Evolutionary conservation across 2,888 invertebrate genomes (phyloP).

Genomic region (Phrixothrix hirtus): DNA sequence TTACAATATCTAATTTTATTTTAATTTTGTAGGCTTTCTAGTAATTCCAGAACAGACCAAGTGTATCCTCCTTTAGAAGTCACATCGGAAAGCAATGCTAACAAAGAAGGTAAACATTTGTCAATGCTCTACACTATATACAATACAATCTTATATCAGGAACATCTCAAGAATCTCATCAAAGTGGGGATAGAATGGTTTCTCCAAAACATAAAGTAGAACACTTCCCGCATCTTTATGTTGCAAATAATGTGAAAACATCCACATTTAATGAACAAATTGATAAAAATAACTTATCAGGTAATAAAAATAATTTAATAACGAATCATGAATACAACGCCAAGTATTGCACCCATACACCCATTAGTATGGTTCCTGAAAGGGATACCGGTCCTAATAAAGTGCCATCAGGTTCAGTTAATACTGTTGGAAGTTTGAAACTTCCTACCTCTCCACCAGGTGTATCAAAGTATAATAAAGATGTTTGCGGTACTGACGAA

Average conservation of each 20-base stretch:
- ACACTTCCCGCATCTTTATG: constrained; percentile 52
- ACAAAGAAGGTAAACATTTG: constrained; percentile 33
- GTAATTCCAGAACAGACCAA: constrained; percentile 57
- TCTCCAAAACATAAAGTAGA: constrained; percentile 53
- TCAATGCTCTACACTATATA: neutral
- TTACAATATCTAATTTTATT: no score
- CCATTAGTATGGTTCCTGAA: constrained; percentile 59
- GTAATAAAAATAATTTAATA: constrained; percentile 43
- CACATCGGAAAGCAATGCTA: constrained; percentile 35
- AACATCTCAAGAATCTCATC: constrained; percentile 28
- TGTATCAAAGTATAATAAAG: constrained; percentile 39
- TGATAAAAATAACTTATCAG: constrained; percentile 44
- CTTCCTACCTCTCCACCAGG: constrained; percentile 41
- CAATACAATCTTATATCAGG: neutral
- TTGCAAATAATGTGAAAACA: constrained; percentile 54
- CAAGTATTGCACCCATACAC: constrained; percentile 45
- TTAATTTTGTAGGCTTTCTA: constrained; percentile 58
- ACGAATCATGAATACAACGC: constrained; percentile 43
- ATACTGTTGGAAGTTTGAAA: constrained; percentile 45
- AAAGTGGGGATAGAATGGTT: constrained; percentile 49
- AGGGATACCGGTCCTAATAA: constrained; percentile 59
- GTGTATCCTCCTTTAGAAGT: constrained; percentile 45
- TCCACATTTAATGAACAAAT: constrained; percentile 52
- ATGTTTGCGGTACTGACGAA: constrained; percentile 40
- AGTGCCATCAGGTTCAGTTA: constrained; percentile 53